phyloP scores from a whole-genome alignment of 64 coral and sea anemone genomes.

The Pocillopora verrucosa region DNA sequence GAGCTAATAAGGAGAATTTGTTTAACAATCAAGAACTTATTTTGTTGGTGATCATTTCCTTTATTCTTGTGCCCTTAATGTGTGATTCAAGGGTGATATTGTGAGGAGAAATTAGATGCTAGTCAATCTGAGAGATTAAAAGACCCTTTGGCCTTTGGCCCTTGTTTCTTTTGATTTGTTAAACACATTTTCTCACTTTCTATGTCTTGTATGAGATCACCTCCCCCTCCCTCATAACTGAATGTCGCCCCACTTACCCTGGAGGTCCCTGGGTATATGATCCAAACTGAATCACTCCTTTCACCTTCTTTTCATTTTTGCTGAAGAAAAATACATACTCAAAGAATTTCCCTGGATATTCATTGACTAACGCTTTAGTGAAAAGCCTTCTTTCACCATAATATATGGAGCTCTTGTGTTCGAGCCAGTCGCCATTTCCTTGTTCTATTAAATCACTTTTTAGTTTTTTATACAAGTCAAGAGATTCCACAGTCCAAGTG shows the following conservation, averaged over 20 bases:
- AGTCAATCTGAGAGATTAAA: no score
- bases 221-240: not conserved
- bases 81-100: no score
- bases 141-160: no score
- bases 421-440: conserved; percentile 67
- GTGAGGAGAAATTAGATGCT: no score
- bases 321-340: conserved; percentile 75
- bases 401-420: not conserved
- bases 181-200: not conserved
- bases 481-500: conserved; percentile 28
- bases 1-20: no score
- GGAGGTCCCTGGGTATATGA: conserved; percentile 72
- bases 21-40: no score
- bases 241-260: conserved; percentile 40
- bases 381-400: conserved; percentile 61
- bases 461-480: conserved; percentile 4
- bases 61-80: no score
- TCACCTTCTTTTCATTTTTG: conserved; percentile 60
- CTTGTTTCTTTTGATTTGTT: no score
- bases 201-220: not conserved
- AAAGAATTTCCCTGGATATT: conserved; percentile 83
- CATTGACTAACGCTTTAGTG: conserved; percentile 49
- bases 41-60: no score
- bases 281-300: conserved; percentile 89
- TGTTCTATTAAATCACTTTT: conserved; percentile 37